These are phyloP conservation scores for Labeo calbasu DNA, from an alignment of 2,797 vertebrate genomes.

Conservation along the genomic window DNA sequence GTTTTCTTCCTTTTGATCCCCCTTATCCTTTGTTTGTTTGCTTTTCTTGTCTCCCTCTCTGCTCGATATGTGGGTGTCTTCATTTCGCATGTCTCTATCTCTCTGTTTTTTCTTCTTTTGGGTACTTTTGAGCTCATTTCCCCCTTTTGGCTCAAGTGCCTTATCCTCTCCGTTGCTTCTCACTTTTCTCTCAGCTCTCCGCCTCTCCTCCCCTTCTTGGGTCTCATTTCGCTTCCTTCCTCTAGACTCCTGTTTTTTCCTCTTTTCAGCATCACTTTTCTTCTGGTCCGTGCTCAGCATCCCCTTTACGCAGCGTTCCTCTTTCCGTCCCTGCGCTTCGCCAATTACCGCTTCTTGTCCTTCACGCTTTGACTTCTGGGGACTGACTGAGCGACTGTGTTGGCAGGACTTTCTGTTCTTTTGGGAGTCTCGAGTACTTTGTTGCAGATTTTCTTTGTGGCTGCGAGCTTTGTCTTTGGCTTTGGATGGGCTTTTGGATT, in stretches of 20 bases:
- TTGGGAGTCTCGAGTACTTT: constrained; percentile 67
- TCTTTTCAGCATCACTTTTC: constrained; percentile 57
- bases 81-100: constrained; percentile 51
- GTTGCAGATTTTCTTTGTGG: constrained; percentile 62
- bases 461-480: constrained; percentile 57
- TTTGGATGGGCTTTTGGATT: constrained; percentile 41
- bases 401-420: constrained; percentile 75
- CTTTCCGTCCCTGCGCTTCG: constrained; percentile 62
- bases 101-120: constrained; percentile 39
- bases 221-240: constrained; percentile 58
- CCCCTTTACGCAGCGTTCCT: constrained; percentile 62
- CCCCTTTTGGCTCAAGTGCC: constrained; percentile 53
- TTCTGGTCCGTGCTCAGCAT: constrained; percentile 39
- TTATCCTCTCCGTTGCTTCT: constrained; percentile 38
- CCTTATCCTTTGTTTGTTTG: constrained; percentile 56
- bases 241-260: constrained; percentile 54
- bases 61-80: constrained; percentile 40
- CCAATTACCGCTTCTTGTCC: constrained; percentile 63
- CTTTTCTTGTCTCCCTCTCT: constrained; percentile 54
- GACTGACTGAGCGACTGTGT: constrained; percentile 68
- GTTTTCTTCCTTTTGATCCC: constrained; percentile 60
- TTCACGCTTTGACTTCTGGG: constrained; percentile 59
- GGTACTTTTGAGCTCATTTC: constrained; percentile 60
- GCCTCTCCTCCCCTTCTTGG: constrained; percentile 54
- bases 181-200: constrained; percentile 60